phyloP scores from a whole-genome alignment of 92 coral and sea anemone species.

The Umimayanthus chanpuru region DNA sequence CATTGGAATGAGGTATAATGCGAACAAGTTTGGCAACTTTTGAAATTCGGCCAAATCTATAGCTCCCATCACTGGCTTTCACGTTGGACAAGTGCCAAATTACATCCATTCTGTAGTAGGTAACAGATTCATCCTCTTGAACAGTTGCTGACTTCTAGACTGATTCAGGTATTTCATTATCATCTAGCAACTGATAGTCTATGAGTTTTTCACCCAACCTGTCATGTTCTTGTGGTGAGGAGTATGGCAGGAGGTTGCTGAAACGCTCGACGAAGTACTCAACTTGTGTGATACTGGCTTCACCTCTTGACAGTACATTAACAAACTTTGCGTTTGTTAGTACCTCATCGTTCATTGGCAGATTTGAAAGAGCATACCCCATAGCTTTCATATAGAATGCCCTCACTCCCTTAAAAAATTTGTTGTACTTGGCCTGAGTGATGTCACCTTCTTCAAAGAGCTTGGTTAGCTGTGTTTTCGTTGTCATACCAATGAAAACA shows the following conservation, averaged over 20 bases:
- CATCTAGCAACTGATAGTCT: conserved; percentile 44
- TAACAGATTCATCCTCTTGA: conserved; percentile 56
- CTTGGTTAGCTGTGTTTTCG: conserved; percentile 61
- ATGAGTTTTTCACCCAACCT: conserved; percentile 38
- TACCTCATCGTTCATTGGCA: conserved; percentile 54
- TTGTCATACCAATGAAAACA: conserved; percentile 57
- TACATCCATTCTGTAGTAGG: conserved; percentile 61
- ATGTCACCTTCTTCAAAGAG: conserved; percentile 57
- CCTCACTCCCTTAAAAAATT: too few species aligned
- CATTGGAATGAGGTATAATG: conserved; percentile 59
- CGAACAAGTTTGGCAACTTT: conserved; percentile 52
- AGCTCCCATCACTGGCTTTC: not conserved
- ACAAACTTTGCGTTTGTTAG: conserved; percentile 57
- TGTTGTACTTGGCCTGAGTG: too few species aligned
- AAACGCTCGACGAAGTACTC: conserved; percentile 50
- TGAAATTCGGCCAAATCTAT: conserved; percentile 6
- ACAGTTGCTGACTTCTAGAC: conserved; percentile 58
- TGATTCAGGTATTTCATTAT: conserved; percentile 52
- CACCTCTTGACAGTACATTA: conserved; percentile 47
- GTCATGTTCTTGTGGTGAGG: conserved; percentile 46
- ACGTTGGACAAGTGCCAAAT: conserved; percentile 53
- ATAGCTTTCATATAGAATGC: conserved; percentile 55
- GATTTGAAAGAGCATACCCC: conserved; percentile 60
- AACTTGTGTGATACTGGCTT: conserved; percentile 46
- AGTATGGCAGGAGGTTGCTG: conserved; percentile 41